phyloP scores from a whole-genome alignment of 2,888 invertebrate species.

The Achlya flavicornis region DNA sequence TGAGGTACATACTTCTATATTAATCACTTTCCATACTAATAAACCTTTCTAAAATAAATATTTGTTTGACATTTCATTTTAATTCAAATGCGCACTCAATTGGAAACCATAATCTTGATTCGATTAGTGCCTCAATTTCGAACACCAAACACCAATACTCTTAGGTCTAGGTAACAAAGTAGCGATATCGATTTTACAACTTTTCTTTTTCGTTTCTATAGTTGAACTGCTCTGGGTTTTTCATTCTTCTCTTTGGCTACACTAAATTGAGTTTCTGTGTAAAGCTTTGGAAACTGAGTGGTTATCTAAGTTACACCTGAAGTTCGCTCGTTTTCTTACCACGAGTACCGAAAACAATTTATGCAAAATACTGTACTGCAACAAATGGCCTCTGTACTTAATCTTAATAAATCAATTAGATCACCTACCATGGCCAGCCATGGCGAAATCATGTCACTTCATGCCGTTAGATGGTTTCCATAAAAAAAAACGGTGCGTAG shows the following conservation, averaged over 20 bases:
- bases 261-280: conserved; percentile 11
- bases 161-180: conserved; percentile 5
- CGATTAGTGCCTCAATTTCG: not conserved
- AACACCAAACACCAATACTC: not conserved
- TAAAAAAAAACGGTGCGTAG: too few species aligned
- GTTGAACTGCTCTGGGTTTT: not conserved
- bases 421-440: too few species aligned
- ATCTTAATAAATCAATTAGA: too few species aligned
- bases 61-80: not conserved
- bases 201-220: conserved; percentile 9
- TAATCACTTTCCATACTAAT: too few species aligned
- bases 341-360: not conserved
- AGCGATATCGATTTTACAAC: conserved; percentile 8
- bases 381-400: too few species aligned
- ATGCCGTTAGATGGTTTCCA: too few species aligned
- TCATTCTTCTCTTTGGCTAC: conserved; percentile 1
- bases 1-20: too few species aligned
- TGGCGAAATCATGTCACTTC: too few species aligned
- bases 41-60: not conserved
- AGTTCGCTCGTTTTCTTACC: not conserved
- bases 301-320: conserved; percentile 2
- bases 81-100: not conserved
- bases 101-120: conserved; percentile 2
- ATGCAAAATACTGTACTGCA: not conserved
- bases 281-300: conserved; percentile 8